A percentile compares a stretch with the other conserved stretches of the same genome.
phyloP scores from a whole-genome alignment of 2,797 vertebrate species.

The Neoniphon sammara region DNA sequence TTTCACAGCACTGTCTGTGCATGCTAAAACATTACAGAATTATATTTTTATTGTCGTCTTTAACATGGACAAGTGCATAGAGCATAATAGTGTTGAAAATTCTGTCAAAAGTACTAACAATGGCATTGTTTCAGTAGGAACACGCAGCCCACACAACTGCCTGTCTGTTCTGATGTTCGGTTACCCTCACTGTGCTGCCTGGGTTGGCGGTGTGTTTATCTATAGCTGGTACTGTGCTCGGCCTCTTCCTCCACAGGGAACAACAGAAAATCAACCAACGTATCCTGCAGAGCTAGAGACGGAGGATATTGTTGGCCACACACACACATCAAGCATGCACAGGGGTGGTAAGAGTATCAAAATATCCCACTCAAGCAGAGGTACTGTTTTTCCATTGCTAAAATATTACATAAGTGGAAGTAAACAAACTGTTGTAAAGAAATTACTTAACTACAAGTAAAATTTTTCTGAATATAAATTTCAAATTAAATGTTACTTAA shows the following conservation, averaged over 20 bases:
- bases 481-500: too few species aligned
- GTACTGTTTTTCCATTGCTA: neutral
- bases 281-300: slow-evolving; percentile 34
- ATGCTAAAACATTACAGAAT: neutral
- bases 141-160: slow-evolving; percentile 61
- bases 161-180: slow-evolving; percentile 17
- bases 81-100: neutral
- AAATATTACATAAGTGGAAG: neutral
- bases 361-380: neutral
- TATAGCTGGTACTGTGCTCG: slow-evolving; percentile 36
- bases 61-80: neutral
- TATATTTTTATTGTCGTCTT: neutral
- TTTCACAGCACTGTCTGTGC: too few species aligned
- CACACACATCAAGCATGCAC: neutral
- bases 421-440: too few species aligned
- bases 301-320: neutral
- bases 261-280: slow-evolving; percentile 25
- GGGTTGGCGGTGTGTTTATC: slow-evolving; percentile 43
- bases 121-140: slow-evolving; percentile 34
- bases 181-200: slow-evolving; percentile 17
- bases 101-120: neutral
- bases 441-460: too few species aligned
- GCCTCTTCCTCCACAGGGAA: slow-evolving; percentile 50
- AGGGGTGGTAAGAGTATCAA: slow-evolving; percentile 4
- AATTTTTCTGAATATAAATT: too few species aligned